A percentile compares a stretch with the other conserved stretches of the same genome.
Evolutionary conservation across 2,797 vertebrate species (phyloP).

Genomic region (Dicrostonyx torquatus): DNA sequence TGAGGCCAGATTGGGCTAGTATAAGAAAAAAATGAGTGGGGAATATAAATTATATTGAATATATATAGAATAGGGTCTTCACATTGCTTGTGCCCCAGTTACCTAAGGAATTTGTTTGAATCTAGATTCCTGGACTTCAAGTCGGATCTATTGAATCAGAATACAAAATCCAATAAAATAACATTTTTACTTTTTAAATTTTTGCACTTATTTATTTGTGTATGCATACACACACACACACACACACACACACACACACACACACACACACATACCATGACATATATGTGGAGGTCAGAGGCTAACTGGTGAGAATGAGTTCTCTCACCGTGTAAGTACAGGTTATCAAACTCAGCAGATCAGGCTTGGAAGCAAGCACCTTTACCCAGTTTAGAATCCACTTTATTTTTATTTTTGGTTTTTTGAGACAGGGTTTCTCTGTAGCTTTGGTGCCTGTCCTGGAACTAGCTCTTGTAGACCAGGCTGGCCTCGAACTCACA

Average conservation of each 20-base stretch:
- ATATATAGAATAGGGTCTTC: constrained; percentile 35
- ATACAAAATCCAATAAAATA: not conserved
- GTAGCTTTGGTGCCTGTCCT: too few species aligned
- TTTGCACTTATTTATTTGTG: not conserved
- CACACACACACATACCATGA: too few species aligned
- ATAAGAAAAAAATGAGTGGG: not conserved
- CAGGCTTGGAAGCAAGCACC: not conserved
- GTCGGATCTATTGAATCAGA: constrained; percentile 38
- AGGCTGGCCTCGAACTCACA: too few species aligned
- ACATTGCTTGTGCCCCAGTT: not conserved
- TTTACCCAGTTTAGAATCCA: not conserved
- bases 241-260: too few species aligned
- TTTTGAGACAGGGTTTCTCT: too few species aligned
- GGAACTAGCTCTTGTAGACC: too few species aligned
- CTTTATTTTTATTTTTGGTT: too few species aligned
- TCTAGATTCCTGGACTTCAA: constrained; percentile 19
- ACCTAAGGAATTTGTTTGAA: constrained; percentile 51
- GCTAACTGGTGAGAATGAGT: not conserved
- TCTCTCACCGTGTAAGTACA: not conserved
- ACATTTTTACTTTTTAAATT: not conserved
- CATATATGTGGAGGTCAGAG: not conserved
- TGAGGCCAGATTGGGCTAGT: not conserved
- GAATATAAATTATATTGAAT: not conserved
- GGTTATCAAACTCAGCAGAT: not conserved
- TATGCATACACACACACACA: too few species aligned